Percentiles rank a stretch among this genome's conserved stretches.
phyloP scores from a whole-genome alignment of 37 sponge, comb jelly and placozoan species.

The Spongilla lacustris region DNA sequence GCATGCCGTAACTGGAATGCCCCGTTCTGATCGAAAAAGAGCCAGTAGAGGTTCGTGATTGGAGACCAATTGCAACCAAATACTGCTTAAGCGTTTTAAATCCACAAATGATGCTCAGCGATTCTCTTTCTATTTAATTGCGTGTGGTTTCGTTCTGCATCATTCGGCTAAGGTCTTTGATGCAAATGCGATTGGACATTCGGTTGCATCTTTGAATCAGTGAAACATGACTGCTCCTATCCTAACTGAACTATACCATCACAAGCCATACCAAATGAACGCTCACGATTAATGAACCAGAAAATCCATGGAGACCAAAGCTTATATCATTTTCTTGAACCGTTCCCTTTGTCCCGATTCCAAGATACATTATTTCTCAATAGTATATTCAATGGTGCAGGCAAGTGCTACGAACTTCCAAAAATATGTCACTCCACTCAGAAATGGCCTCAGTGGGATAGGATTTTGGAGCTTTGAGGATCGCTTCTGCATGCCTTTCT shows the following conservation, averaged over 20 bases:
- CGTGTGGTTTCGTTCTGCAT: conserved; percentile 4
- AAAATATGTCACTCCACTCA: conserved; percentile 24
- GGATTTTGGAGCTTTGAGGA: conserved; percentile 42
- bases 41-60: conserved; percentile 42
- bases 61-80: conserved; percentile 5
- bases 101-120: conserved; percentile 20
- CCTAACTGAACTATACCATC: conserved; percentile 23
- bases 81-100: conserved; percentile 33
- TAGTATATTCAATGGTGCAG: conserved; percentile 37
- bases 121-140: conserved; percentile 15
- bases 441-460: conserved; percentile 19
- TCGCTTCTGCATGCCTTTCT: conserved; percentile 13
- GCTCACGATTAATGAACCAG: conserved; percentile 26
- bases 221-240: conserved; percentile 42
- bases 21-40: conserved; percentile 1
- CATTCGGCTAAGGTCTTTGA: not conserved
- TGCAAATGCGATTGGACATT: conserved; percentile 11
- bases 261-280: conserved; percentile 8
- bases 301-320: conserved; percentile 10
- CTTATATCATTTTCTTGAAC: conserved; percentile 14
- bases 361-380: conserved; percentile 6
- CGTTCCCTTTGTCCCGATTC: conserved; percentile 20
- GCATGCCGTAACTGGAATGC: conserved; percentile 32
- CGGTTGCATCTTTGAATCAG: not conserved
- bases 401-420: conserved; percentile 28